Base-by-base conservation (phyloP, 1,140 invertebrate species). In the Euwallacea fornicatus region DNA sequence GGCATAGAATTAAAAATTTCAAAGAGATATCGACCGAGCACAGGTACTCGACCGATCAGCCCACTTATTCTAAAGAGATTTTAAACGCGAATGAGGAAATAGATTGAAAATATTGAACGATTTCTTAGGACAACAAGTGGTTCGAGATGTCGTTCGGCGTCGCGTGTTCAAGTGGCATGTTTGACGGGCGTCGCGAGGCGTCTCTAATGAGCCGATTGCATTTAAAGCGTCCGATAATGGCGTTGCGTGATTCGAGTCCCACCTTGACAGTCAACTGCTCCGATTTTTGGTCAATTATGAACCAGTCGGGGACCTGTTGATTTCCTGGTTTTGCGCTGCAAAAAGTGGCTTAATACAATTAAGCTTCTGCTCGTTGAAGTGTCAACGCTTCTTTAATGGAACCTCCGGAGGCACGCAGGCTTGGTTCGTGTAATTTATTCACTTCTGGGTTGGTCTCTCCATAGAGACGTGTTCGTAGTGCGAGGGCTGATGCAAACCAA, bases 171-270 rank as follows among this genome's bases (percentile, higher is more conserved):
- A 69, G 59, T 54, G 68, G 15, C 46, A 33, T 42, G 46, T 69
- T 50, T 56, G 42, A 69, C 60, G 68, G 66, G 46, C 55, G 58
- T 59, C 55, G 47, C 50, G 55, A 60, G 33, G 56, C 46, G 9
- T 50, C 13, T 6, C 10, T 69, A 69, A 69, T 61, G 56, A 69
- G 58, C 44, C 61, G 66, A 69, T 69, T 69, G 66, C 66, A 61
- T 69, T 69, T 61, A 69, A 69, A 53, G 46, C 9, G 33, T 62
- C 60, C 4, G 42, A 15, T 62, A 13, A 44, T 62, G 41, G 11
- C 9, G 7, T 62, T 16, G 54, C 15, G 13, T 50, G 46, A 50
- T 50, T 50, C 13, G 2, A 10, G 46, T 50, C 13, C 21, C 21
- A 33, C 21, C 21, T 33, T 33, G 21, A 33, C 21, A 33, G 4